A percentile compares a stretch with the other conserved stretches of the same genome.
These are phyloP conservation scores for Limnothrissa miodon DNA, from an alignment of 2,113 vertebrate genomes.

Conservation along the genomic window DNA sequence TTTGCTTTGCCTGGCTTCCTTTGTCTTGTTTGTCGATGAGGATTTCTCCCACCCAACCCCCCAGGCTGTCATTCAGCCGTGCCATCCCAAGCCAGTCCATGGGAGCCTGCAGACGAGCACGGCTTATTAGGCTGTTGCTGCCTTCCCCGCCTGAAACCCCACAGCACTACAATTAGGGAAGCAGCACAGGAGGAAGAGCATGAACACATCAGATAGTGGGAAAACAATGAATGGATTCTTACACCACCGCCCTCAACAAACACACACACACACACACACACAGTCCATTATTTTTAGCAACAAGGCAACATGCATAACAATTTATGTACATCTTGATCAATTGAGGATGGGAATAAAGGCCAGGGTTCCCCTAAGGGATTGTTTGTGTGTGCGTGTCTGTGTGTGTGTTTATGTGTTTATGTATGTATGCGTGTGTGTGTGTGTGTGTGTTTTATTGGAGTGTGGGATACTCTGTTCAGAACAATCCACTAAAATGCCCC, in stretches of 20 bases:
- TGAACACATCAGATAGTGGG: neutral
- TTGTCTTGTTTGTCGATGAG: neutral
- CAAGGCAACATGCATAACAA: neutral
- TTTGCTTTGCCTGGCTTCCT: neutral
- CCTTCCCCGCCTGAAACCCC: neutral
- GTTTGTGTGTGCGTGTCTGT: slow-evolving; percentile 33
- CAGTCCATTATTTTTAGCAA: neutral
- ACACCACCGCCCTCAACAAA: neutral
- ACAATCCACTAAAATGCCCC: slow-evolving; percentile 10
- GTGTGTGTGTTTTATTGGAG: slow-evolving; percentile 21
- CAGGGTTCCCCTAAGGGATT: neutral
- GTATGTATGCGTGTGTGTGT: slow-evolving; percentile 36
- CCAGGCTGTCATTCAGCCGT: neutral
- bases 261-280: neutral
- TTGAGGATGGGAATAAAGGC: slow-evolving; percentile 6
- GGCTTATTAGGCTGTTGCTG: neutral
- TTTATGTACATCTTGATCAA: slow-evolving; percentile 9
- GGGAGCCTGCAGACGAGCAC: neutral
- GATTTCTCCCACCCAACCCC: neutral
- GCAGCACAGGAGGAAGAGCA: neutral
- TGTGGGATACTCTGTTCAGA: slow-evolving; percentile 1
- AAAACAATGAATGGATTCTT: slow-evolving; percentile 1
- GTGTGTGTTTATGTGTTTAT: slow-evolving; percentile 25
- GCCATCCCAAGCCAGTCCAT: neutral
- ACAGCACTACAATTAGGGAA: slow-evolving; percentile 2